Evolutionary conservation across 2,797 vertebrate genomes (phyloP).

Genomic region (Macropodus opercularis): DNA sequence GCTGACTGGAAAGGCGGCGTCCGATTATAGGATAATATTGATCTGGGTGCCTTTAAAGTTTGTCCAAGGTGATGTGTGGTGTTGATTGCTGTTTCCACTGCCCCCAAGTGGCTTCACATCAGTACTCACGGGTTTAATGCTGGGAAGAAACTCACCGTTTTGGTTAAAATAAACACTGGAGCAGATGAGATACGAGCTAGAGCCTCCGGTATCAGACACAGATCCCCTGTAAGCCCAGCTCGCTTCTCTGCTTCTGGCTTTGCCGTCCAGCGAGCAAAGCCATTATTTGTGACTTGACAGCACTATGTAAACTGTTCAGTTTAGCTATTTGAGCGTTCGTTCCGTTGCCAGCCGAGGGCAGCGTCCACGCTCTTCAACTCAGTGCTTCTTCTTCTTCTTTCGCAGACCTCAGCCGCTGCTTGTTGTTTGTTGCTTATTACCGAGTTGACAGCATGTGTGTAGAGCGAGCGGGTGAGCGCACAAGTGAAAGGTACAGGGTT

Average conservation of each 20-base stretch:
- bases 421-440: constrained; percentile 25
- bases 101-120: background rate
- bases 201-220: background rate
- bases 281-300: background rate
- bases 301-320: background rate
- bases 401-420: constrained; percentile 6
- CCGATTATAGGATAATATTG: too few relatives aligned
- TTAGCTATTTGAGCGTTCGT: background rate
- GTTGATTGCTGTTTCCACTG: background rate
- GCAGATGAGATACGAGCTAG: background rate
- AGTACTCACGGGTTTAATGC: background rate
- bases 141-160: background rate
- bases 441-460: constrained; percentile 8
- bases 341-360: background rate
- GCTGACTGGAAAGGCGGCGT: too few relatives aligned
- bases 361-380: background rate
- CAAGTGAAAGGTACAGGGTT: background rate
- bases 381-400: background rate
- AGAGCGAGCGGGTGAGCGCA: constrained; percentile 18
- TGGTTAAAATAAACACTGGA: background rate
- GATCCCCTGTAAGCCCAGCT: background rate
- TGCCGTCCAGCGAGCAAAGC: background rate
- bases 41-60: too few relatives aligned
- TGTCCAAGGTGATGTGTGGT: too few relatives aligned
- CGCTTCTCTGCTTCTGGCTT: background rate